These are phyloP conservation scores for Darevskia mixta DNA, from an alignment of 2,797 vertebrate species.

Conservation along the genomic window DNA sequence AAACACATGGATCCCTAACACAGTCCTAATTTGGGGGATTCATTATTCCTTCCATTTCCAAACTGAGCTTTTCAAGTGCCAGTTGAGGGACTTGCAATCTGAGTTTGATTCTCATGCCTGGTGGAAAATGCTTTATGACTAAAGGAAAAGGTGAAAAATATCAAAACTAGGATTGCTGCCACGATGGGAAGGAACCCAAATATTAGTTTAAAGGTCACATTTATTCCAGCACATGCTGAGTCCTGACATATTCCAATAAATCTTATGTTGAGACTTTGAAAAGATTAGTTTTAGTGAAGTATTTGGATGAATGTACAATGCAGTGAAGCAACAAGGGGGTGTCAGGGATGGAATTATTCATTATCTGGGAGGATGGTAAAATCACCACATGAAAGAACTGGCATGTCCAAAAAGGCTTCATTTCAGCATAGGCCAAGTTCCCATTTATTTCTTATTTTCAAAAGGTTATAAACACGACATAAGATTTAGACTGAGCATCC, in stretches of 20 bases:
- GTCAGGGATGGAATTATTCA: background rate
- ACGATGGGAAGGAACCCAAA: conserved; percentile 1
- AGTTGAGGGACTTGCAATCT: background rate
- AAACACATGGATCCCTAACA: conserved; percentile 35
- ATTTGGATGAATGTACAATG: background rate
- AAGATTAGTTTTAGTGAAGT: background rate
- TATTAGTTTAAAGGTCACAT: conserved; percentile 18
- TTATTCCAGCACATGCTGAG: conserved; percentile 13
- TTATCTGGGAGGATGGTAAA: background rate
- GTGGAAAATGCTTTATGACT: background rate
- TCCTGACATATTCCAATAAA: conserved; percentile 25
- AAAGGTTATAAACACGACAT: background rate
- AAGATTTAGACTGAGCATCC: background rate
- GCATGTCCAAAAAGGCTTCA: background rate
- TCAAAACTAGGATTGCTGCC: background rate
- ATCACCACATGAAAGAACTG: background rate
- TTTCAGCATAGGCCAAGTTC: background rate
- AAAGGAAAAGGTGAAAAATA: conserved; percentile 10
- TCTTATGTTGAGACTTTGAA: conserved; percentile 12
- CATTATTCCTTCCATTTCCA: conserved; percentile 2
- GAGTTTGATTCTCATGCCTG: background rate
- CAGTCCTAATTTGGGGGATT: background rate
- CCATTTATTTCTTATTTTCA: background rate
- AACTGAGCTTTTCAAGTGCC: background rate
- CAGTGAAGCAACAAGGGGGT: background rate